A percentile compares a stretch with the other conserved stretches of the same genome.
Conservation (phyloP, 2,113 vertebrate species). For the Nestor notabilis region DNA sequence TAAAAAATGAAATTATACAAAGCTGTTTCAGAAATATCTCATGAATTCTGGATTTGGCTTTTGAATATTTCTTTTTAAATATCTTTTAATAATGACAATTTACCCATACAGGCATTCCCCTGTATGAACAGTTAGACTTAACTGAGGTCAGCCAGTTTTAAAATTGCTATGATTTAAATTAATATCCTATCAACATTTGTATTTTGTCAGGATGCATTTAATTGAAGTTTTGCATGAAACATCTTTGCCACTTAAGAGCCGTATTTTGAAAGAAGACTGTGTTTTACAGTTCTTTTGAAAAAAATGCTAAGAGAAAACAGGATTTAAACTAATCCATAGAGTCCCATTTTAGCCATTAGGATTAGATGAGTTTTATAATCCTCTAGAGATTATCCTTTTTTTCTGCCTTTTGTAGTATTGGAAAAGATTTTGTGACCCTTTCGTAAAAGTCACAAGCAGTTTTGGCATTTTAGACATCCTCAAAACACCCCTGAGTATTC, state of each 20-base stretch:
- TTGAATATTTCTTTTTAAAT: background rate
- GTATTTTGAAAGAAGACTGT: background rate
- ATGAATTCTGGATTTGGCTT: background rate
- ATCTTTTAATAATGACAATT: background rate
- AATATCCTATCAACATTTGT: background rate
- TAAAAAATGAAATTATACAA: background rate
- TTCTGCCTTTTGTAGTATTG: background rate
- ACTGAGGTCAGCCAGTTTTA: background rate
- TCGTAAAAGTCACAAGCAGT: background rate
- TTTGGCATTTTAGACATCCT: background rate
- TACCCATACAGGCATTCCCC: background rate
- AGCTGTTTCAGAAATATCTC: background rate
- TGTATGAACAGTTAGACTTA: background rate
- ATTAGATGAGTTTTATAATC: background rate
- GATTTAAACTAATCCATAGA: background rate
- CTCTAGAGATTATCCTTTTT: background rate
- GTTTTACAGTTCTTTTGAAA: background rate
- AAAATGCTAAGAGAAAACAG: background rate
- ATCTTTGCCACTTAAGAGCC: background rate
- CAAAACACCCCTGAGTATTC: background rate
- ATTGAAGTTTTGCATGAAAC: background rate
- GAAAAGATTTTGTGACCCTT: background rate
- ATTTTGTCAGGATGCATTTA: background rate
- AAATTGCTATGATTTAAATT: background rate
- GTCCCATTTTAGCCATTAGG: background rate